These are phyloP conservation scores for Rhodophaea formosa DNA, from an alignment of 2,888 invertebrate species.

Conservation along the genomic window DNA sequence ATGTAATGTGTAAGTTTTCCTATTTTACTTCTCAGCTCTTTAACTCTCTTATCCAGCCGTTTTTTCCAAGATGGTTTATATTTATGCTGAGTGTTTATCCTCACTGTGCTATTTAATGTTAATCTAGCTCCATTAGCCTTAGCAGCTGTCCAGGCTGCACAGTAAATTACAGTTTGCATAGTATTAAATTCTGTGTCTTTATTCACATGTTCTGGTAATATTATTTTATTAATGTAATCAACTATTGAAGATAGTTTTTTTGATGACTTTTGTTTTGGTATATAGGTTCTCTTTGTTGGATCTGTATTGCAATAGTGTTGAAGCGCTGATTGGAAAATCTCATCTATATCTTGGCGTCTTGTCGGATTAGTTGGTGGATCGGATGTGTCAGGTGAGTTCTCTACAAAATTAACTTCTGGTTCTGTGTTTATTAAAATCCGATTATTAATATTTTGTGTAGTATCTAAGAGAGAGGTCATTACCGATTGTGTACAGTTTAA, in stretches of 20 bases:
- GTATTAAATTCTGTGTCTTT: slow-evolving; percentile 1
- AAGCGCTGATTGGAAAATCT: not conserved
- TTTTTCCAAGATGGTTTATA: no score
- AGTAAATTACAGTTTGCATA: slow-evolving; percentile 1
- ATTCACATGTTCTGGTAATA: not conserved
- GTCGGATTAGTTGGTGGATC: not conserved
- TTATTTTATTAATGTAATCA: slow-evolving; percentile 5
- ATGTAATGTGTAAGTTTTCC: no score
- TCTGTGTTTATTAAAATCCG: not conserved
- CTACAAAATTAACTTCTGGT: no score
- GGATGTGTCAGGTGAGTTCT: no score
- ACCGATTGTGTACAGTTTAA: not conserved
- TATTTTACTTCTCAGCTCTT: no score
- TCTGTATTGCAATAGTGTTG: not conserved
- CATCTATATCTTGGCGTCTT: not conserved
- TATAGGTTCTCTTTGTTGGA: not conserved
- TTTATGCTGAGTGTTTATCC: no score
- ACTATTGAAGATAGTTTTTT: not conserved
- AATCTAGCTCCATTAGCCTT: slow-evolving; percentile 21
- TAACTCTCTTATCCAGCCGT: no score
- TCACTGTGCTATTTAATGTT: not conserved
- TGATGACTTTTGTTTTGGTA: slow-evolving; percentile 4
- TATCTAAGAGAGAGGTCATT: no score
- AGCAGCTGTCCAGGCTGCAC: slow-evolving; percentile 10
- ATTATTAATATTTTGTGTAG: no score